These are phyloP conservation scores for Gobius niger DNA, from an alignment of 2,113 vertebrate genomes.

Conservation along the genomic window DNA sequence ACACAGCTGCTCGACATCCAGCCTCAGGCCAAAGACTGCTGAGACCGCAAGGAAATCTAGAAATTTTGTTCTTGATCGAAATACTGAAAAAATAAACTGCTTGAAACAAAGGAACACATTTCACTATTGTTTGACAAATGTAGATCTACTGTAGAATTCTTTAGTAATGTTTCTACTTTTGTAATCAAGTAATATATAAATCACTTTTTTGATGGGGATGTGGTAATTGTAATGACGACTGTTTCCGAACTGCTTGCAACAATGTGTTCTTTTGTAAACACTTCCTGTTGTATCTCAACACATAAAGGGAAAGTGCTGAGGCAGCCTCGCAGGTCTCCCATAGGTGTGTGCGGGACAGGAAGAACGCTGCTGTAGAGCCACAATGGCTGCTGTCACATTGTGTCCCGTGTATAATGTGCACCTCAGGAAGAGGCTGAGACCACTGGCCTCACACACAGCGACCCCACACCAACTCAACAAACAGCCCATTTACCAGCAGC, in stretches of 20 bases:
- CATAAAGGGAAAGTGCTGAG: conserved; percentile 52
- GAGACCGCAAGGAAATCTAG: no score
- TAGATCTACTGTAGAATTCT: no score
- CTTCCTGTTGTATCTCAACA: conserved; percentile 19
- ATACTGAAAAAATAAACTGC: no score
- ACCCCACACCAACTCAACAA: conserved; percentile 62
- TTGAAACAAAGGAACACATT: no score
- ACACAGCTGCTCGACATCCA: background rate
- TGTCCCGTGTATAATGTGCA: conserved; percentile 51
- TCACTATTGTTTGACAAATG: no score
- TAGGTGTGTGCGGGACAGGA: conserved; percentile 44
- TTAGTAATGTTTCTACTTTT: no score
- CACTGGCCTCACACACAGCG: conserved; percentile 63
- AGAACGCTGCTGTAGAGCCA: conserved; percentile 62
- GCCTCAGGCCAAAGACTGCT: no score
- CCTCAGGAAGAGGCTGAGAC: conserved; percentile 64
- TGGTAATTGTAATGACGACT: background rate
- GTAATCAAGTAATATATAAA: no score
- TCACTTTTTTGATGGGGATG: conserved; percentile 2
- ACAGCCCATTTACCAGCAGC: conserved; percentile 52
- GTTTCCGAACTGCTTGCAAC: background rate
- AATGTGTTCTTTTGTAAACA: background rate
- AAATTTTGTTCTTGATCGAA: no score
- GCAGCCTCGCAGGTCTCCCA: conserved; percentile 25
- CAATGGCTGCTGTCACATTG: conserved; percentile 71